Evolutionary conservation across 2,797 vertebrate species (phyloP).

Genomic region (Sebastiscus tertius): DNA sequence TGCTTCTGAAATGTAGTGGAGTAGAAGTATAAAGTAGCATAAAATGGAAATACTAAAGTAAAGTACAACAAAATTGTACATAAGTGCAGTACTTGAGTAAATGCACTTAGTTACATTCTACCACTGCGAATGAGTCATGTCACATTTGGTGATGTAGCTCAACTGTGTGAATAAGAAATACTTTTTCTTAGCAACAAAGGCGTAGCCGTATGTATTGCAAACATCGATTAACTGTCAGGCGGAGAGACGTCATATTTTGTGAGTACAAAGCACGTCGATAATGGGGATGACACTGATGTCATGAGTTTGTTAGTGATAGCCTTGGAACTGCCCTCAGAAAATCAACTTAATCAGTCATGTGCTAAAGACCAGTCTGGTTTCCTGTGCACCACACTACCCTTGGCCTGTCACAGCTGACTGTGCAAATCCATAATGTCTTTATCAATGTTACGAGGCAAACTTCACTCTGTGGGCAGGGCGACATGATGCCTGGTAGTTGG

Average conservation of each 20-base stretch:
- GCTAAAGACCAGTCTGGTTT: constrained; percentile 22
- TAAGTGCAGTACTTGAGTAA: too few species aligned
- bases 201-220: background rate
- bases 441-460: constrained; percentile 21
- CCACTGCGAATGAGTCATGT: constrained; percentile 6
- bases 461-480: background rate
- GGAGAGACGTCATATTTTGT: background rate
- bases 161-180: background rate
- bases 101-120: too few species aligned
- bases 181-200: background rate
- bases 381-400: constrained; percentile 21
- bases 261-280: constrained; percentile 8
- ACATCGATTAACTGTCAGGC: background rate
- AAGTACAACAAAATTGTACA: too few species aligned
- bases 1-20: too few species aligned
- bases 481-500: background rate
- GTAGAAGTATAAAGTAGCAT: too few species aligned
- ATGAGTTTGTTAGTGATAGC: constrained; percentile 33
- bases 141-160: constrained; percentile 1
- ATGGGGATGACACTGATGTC: constrained; percentile 1
- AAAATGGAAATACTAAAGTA: too few species aligned
- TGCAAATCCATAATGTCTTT: constrained; percentile 40
- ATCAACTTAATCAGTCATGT: constrained; percentile 54
- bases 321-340: constrained; percentile 5
- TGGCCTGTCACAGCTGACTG: constrained; percentile 37